Percentiles rank a stretch among this genome's conserved stretches.
Conservation (phyloP, 2,797 vertebrate genomes). For the Crypturellus tataupa region DNA sequence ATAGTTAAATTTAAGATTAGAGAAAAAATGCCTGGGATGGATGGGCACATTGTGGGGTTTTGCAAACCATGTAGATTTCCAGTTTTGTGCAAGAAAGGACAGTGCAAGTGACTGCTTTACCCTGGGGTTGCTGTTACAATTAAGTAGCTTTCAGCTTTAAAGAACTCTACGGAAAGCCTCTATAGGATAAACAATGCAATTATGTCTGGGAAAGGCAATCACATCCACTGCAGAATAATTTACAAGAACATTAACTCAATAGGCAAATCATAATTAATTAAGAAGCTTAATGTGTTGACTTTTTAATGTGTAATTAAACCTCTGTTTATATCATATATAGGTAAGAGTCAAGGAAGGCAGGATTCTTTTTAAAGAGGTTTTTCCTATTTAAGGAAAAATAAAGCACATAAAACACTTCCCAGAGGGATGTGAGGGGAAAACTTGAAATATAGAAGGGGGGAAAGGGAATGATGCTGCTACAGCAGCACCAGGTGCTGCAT, state of each 20-base stretch:
- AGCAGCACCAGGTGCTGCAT: not conserved
- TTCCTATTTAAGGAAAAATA: not conserved
- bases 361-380: slow-evolving; percentile 11
- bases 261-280: slow-evolving; percentile 73
- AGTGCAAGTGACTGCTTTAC: not conserved
- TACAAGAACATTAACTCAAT: slow-evolving; percentile 73
- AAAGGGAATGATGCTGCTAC: not conserved
- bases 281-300: slow-evolving; percentile 66
- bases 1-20: not conserved
- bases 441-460: not conserved
- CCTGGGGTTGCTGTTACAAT: not conserved
- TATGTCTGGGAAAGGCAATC: slow-evolving; percentile 56
- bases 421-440: not conserved
- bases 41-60: not conserved
- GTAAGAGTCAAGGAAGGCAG: slow-evolving; percentile 40
- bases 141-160: not conserved
- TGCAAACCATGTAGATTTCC: not conserved
- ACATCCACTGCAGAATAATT: slow-evolving; percentile 66
- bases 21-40: not conserved
- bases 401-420: not conserved
- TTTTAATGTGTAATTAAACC: slow-evolving; percentile 71
- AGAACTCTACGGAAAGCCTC: slow-evolving; percentile 7
- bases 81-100: not conserved
- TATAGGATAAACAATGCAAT: slow-evolving; percentile 65
- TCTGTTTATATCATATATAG: slow-evolving; percentile 47